Base-by-base conservation (phyloP, 1,140 invertebrate genomes). In the Antheraea mylitta region DNA sequence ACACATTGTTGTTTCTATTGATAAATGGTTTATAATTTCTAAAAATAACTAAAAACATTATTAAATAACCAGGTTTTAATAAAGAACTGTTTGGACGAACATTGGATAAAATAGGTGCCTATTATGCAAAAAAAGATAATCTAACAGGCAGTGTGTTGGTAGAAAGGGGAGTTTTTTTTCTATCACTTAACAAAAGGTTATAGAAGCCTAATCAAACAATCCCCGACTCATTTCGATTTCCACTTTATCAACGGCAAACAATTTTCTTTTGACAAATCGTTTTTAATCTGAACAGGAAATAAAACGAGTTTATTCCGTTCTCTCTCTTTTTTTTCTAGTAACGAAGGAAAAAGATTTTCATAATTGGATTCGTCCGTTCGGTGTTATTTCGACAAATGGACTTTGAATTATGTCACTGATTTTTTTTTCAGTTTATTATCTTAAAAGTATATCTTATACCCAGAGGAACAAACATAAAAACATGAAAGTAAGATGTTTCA, bases 231-330 rank as follows among this genome's bases (percentile, higher is more conserved):
- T 68, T 58, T 60, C 42, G 62, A 65, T 69, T 67, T 64, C 68
- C 45, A 73, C 62, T 70, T 70, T 70, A 67, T 70, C 67, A 65
- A 67, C 64, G 64, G 70, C 58, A 75, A 75, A 75, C 70, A 67
- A 68, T 72, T 53, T 22, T 75, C 73, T 72, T 71, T 70, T 72
- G 73, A 72, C 69, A 75, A 75, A 70, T 75, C 67, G 67, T 67
- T 72, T 75, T 75, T 75, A 75, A 75, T 75, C 73, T 66, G 19
- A 65, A 70, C 73, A 72, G 72, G 45, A 53, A 53, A 53, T 53
- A 75, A 71, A 75, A 64, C 64, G 42, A 30, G 69, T 69, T 75
- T 71, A 48, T 48, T 6, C 45, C 45, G 11, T 48, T 48, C n/a
- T n/a, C 16, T 53, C 16, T 53, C 22, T 53, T 53, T 53, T 53